Evolutionary conservation across 2,888 invertebrate species (phyloP), one percentile per base, ranked within the genome.

Genomic region (Nomada hirtipes): DNA sequence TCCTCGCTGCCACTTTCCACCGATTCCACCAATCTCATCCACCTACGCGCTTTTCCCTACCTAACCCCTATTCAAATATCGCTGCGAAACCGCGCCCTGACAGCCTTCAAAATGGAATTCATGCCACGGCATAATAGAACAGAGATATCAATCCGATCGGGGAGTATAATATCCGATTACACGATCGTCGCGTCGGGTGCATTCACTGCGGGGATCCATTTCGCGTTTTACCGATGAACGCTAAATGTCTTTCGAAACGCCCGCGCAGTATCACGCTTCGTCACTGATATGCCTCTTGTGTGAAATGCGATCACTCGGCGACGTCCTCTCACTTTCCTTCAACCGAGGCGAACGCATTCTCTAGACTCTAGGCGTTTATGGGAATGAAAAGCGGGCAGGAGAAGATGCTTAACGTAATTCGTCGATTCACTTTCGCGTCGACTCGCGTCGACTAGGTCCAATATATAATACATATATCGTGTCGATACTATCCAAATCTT

Each of bases 151-250:
- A 89, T 90, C 79, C 83, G 82, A 88, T 89, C 84, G 78, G 72
- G 79, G 87, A 89, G 89, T 89, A 90, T 89, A 86, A 89, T 89
- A 89, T 90, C 89, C 87, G 90, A 90, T 90, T 89, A 90, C 87
- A 84, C 77, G 73, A 60, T 53, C 75, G 67, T 75, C 82, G 76
- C 42, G 53, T 71, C 53, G 9, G 53, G 57, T 11, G 79, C 55
- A 23, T 79, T 59, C 74, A 7, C 26, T 36, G 11, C 44, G 68
- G 13, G 9, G 26, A 42, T 15, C 20, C 20, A 44, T 20, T 20
- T 23, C 20, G 47, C 63, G 44, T 53, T 42, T 18, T 53, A 52
- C 57, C n/a, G 52, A 53, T 11, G 53, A 18, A 70, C 79, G 23
- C 76, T 83, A 73, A 84, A 83, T 23, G 70, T 74, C 79, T 69